Evolutionary conservation across 2,113 vertebrate genomes (phyloP).

Genomic region (Casuarius casuarius): DNA sequence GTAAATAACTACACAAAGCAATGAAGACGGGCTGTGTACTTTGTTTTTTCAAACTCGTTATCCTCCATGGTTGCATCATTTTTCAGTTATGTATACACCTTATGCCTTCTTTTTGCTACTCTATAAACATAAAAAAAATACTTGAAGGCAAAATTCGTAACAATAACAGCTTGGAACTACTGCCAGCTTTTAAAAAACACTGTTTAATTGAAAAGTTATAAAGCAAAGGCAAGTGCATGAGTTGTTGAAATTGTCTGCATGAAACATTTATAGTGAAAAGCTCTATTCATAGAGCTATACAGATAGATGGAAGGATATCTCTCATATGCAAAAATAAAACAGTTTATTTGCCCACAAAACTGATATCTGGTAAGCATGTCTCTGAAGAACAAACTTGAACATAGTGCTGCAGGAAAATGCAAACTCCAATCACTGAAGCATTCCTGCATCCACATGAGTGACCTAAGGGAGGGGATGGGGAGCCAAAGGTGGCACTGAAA

Average conservation of each 20-base stretch:
- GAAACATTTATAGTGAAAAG: slow-evolving; percentile 69
- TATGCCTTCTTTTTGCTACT: neutral
- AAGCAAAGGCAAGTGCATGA: slow-evolving; percentile 55
- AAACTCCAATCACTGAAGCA: slow-evolving; percentile 7
- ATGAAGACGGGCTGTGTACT: neutral
- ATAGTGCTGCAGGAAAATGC: slow-evolving; percentile 24
- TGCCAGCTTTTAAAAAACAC: slow-evolving; percentile 53
- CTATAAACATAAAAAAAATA: neutral
- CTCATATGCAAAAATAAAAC: slow-evolving; percentile 37
- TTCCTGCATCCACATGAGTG: slow-evolving; percentile 14
- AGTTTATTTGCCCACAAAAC: slow-evolving; percentile 20
- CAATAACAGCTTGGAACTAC: neutral
- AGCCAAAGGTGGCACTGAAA: slow-evolving; percentile 15
- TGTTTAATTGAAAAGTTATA: slow-evolving; percentile 73
- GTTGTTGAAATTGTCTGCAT: slow-evolving; percentile 66
- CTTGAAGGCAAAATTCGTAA: slow-evolving; percentile 37
- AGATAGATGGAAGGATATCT: slow-evolving; percentile 44
- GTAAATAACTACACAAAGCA: neutral
- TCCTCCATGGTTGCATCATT: neutral
- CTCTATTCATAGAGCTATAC: slow-evolving; percentile 15
- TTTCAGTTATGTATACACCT: neutral
- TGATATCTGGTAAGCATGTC: neutral
- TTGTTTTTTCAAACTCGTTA: neutral
- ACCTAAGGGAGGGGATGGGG: neutral
- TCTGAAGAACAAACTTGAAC: slow-evolving; percentile 19